Evolutionary conservation across 2,888 invertebrate species (phyloP), one percentile per base, ranked within the genome.

Genomic region (Tetropium fuscum): DNA sequence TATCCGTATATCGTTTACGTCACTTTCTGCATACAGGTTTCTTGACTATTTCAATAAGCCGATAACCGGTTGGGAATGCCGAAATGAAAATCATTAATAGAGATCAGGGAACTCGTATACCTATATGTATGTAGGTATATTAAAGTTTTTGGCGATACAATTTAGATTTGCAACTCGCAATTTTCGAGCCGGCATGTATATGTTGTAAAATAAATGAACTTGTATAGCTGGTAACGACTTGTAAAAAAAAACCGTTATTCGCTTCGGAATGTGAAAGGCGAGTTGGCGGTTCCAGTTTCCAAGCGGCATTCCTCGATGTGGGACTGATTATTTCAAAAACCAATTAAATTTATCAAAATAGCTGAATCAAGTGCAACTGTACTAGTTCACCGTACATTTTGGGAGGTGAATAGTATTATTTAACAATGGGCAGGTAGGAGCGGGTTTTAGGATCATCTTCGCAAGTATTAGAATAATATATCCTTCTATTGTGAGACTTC

Each of bases 281-380:
- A 65, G 68, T 66, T 66, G 67, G 71, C 68, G 69, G 71, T 67
- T 70, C 69, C 68, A 71, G 69, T 71, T 71, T 66, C 64, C 59
- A 59, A 64, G 58, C 64, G 61, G 66, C 68, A 70, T 69, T 70
- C 68, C 66, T 64, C 60, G 43, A 60, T 62, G 63, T 61, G 69
- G 63, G 66, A 64, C 54, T 55, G 53, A 58, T 59, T 55, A 60
- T 60, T 58, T 60, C 48, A 47, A 55, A 58, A 64, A 59, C 57
- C 51, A 61, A 64, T 64, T 61, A 62, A 54, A 61, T 55, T 58
- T 60, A 67, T 61, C 55, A 53, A 59, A 58, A 60, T 59, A 55
- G 44, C 60, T 58, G 43, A 44, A 64, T 66, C 53, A 47, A 58
- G 54, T 45, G 53, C 57, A 49, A 53, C 30, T 27, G 34, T 34